Conservation (phyloP, 2,113 vertebrate genomes). For the Ictidomys tridecemlineatus region DNA sequence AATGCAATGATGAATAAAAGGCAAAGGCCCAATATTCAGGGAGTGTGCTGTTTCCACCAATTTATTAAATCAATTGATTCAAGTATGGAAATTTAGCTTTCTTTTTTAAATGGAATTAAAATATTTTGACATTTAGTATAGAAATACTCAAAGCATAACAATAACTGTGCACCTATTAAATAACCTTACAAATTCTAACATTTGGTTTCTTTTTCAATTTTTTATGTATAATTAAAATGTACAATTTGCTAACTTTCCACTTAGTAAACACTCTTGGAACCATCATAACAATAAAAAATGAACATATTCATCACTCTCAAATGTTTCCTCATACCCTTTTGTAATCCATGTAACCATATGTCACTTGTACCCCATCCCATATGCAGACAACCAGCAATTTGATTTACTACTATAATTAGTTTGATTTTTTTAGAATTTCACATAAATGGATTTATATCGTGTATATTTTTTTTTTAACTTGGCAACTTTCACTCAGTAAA, state of each 20-base stretch:
- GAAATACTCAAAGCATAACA: background rate
- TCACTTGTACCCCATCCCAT: background rate
- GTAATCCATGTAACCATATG: background rate
- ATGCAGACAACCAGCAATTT: background rate
- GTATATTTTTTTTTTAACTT: background rate
- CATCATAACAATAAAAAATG: background rate
- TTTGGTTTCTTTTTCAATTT: conserved; percentile 4
- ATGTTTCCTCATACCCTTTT: background rate
- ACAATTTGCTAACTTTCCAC: background rate
- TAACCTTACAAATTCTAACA: conserved; percentile 9
- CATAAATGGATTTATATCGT: background rate
- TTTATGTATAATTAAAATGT: conserved; percentile 28
- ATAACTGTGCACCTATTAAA: background rate
- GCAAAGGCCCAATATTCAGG: background rate
- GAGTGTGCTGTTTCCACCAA: background rate
- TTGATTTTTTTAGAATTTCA: conserved; percentile 47
- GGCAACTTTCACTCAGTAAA: background rate
- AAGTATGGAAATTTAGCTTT: conserved; percentile 34
- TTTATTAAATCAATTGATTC: conserved; percentile 8
- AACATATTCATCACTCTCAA: background rate
- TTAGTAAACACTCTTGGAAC: background rate
- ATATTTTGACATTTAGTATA: conserved; percentile 15
- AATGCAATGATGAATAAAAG: background rate
- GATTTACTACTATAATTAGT: background rate
- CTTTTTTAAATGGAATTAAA: conserved; percentile 18